Percentiles rank a stretch among this genome's conserved stretches.
These are phyloP conservation scores for Grapholita molesta DNA, from an alignment of 1,140 invertebrate genomes.

Conservation along the genomic window DNA sequence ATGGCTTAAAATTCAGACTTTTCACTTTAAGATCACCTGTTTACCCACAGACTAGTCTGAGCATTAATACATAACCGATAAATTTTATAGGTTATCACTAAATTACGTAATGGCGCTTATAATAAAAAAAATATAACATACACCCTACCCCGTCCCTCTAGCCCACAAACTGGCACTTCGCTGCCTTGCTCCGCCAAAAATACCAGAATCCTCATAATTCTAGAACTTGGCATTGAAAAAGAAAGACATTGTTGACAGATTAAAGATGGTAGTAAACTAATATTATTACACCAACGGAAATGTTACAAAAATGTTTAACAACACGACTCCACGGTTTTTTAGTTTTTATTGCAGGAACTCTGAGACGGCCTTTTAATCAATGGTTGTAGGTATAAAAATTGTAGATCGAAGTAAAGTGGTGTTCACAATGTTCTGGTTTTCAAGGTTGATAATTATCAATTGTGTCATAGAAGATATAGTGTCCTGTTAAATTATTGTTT, in stretches of 20 bases:
- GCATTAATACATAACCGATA: too few species aligned
- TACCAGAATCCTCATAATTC: not conserved
- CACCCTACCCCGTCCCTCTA: not conserved
- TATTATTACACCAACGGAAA: not conserved
- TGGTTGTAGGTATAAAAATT: slow-evolving; percentile 13
- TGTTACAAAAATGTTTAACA: slow-evolving; percentile 15
- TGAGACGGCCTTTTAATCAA: slow-evolving; percentile 23
- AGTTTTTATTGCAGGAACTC: slow-evolving; percentile 60
- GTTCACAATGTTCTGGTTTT: not conserved
- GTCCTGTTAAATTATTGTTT: too few species aligned
- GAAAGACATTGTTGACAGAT: slow-evolving; percentile 10
- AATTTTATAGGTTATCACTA: too few species aligned
- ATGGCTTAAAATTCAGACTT: too few species aligned
- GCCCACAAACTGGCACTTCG: not conserved
- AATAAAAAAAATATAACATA: not conserved
- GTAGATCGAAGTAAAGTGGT: not conserved
- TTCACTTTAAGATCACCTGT: too few species aligned
- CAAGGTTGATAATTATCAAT: not conserved
- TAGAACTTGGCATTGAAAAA: slow-evolving; percentile 5
- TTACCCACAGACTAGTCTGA: too few species aligned
- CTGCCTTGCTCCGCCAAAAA: not conserved
- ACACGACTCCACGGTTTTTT: slow-evolving; percentile 43
- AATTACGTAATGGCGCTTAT: too few species aligned
- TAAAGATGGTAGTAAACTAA: slow-evolving; percentile 5
- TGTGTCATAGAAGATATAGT: too few species aligned